phyloP scores from a whole-genome alignment of 2,113 vertebrate species.

The Mesitornis unicolor region DNA sequence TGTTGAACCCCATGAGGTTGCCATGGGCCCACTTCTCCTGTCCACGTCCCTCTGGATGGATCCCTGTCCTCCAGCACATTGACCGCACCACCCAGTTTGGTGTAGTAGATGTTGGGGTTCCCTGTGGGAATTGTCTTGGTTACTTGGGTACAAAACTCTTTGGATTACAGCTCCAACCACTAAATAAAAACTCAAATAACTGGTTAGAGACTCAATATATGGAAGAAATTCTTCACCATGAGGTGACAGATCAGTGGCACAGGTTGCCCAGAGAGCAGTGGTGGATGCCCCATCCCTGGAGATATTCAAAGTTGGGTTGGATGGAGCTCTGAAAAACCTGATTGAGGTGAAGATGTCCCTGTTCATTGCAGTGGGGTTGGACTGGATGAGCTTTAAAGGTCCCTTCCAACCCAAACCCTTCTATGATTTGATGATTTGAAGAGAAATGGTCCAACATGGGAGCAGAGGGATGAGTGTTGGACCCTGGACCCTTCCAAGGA shows the following conservation, averaged over 20 bases:
- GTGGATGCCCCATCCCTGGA: background rate
- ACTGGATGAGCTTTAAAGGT: accelerated
- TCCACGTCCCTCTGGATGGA: too few relatives aligned
- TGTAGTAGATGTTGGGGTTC: background rate
- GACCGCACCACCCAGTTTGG: too few relatives aligned
- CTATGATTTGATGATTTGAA: accelerated
- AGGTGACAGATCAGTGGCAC: too few relatives aligned
- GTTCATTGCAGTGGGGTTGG: accelerated
- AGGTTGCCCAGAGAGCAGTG: background rate
- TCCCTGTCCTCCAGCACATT: too few relatives aligned
- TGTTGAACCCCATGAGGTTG: too few relatives aligned
- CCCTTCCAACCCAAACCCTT: background rate
- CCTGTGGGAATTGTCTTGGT: background rate
- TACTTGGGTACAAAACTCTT: background rate
- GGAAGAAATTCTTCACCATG: too few relatives aligned
- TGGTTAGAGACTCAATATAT: too few relatives aligned
- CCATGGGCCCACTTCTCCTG: too few relatives aligned
- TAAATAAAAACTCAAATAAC: background rate
- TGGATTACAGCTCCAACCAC: background rate
- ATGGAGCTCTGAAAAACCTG: background rate
- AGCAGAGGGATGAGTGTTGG: accelerated
- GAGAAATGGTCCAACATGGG: accelerated
- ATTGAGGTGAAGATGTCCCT: accelerated
- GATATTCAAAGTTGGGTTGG: background rate
- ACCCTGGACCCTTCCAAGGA: background rate